Conservation (phyloP, 2,113 vertebrate species). For the Lepidothrix coronata region DNA sequence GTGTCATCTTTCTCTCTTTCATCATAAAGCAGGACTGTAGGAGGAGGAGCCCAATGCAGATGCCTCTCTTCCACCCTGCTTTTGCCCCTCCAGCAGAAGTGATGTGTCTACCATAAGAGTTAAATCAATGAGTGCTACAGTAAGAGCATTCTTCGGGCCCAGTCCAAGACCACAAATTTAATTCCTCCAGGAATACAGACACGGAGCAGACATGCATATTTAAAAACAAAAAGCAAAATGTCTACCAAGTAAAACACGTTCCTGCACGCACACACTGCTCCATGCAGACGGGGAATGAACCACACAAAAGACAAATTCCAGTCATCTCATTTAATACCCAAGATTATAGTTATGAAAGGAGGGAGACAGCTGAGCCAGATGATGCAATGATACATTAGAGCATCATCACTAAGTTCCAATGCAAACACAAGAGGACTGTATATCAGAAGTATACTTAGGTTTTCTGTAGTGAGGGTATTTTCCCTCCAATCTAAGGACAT, state of each 20-base stretch:
- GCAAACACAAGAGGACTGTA: background rate
- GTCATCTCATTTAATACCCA: background rate
- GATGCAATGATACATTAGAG: background rate
- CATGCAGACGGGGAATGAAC: background rate
- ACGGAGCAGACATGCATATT: background rate
- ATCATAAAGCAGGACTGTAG: background rate
- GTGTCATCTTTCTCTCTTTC: background rate
- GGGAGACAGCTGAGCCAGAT: background rate
- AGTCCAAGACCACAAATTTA: background rate
- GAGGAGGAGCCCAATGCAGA: background rate
- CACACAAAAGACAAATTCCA: background rate
- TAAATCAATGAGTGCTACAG: background rate
- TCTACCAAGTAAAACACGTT: conserved; percentile 32
- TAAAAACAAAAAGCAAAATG: conserved; percentile 1
- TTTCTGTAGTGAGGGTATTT: too few species aligned
- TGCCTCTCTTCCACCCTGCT: background rate
- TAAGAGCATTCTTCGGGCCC: background rate
- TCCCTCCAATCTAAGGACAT: background rate
- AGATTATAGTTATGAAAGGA: background rate
- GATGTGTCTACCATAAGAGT: background rate
- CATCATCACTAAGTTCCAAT: background rate
- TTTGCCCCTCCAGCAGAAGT: background rate
- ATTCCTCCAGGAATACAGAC: background rate
- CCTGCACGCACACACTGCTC: background rate
- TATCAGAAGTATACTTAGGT: background rate